A percentile compares a stretch with the other conserved stretches of the same genome.
phyloP scores from a whole-genome alignment of 2,113 vertebrate species.

The Raja brachyura region DNA sequence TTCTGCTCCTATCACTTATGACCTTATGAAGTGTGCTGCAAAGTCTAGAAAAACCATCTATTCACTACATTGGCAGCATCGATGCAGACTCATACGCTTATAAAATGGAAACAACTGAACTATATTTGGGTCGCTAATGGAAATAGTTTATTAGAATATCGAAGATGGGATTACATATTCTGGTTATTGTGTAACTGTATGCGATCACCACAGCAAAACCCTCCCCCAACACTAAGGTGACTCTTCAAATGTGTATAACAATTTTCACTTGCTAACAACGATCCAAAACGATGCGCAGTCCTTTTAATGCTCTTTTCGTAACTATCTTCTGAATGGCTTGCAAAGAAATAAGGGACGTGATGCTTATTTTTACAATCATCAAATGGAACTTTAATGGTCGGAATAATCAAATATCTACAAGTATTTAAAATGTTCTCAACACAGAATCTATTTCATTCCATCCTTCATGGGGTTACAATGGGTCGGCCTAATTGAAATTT shows the following conservation, averaged over 20 bases:
- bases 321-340: not conserved
- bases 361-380: not conserved
- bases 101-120: conserved; percentile 27
- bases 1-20: too few relatives aligned
- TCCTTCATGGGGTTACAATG: not conserved
- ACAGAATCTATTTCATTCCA: not conserved
- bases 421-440: conserved; percentile 2
- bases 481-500: conserved; percentile 11
- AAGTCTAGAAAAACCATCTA: not conserved
- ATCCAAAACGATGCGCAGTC: not conserved
- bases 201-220: not conserved
- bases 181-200: conserved; percentile 20
- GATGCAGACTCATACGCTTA: not conserved
- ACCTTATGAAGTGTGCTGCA: not conserved
- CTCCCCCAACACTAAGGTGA: not conserved
- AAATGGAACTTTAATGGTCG: not conserved
- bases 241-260: not conserved
- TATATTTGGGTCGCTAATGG: conserved; percentile 33
- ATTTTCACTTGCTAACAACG: not conserved
- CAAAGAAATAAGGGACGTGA: not conserved
- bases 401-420: not conserved
- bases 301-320: not conserved
- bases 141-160: conserved; percentile 14
- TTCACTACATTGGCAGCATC: not conserved
- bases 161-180: conserved; percentile 28